These are phyloP conservation scores for Chloebia gouldiae DNA, from an alignment of 2,113 vertebrate species.

Conservation along the genomic window DNA sequence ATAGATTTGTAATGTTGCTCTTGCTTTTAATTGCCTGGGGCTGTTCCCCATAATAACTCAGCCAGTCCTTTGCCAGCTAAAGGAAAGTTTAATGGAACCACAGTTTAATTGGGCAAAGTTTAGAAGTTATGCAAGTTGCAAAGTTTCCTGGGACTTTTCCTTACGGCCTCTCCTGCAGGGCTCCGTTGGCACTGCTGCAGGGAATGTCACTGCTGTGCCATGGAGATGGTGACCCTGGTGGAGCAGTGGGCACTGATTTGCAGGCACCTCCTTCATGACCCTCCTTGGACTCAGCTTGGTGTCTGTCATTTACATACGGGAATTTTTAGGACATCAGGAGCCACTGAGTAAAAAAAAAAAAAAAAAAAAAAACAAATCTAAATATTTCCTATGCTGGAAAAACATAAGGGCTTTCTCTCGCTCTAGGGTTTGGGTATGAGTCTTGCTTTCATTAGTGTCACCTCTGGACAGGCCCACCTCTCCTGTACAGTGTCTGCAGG, in stretches of 20 bases:
- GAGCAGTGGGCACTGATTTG: not conserved
- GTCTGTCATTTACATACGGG: not conserved
- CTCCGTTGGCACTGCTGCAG: not conserved
- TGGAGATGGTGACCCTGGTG: not conserved
- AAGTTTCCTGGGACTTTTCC: conserved; percentile 2
- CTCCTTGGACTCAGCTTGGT: not conserved
- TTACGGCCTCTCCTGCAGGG: accelerated
- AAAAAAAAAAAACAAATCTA: not conserved
- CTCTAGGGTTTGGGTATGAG: not conserved
- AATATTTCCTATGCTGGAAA: not conserved
- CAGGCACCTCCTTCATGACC: not conserved
- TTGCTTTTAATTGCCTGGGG: conserved; percentile 33
- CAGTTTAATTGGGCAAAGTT: conserved; percentile 21
- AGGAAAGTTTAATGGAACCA: conserved; percentile 31
- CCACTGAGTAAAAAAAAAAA: not conserved
- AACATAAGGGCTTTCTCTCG: not conserved
- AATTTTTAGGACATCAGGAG: not conserved
- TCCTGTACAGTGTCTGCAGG: not conserved
- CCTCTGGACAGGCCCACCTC: not conserved
- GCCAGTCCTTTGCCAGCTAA: not conserved
- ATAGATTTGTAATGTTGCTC: conserved; percentile 15
- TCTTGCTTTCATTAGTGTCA: not conserved
- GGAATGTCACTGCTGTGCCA: accelerated
- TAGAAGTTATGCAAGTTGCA: not conserved
- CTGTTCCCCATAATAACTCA: conserved; percentile 3